Percentiles rank a stretch among this genome's conserved stretches.
Conservation (phyloP, 2,113 vertebrate species). For the Trichechus manatus region DNA sequence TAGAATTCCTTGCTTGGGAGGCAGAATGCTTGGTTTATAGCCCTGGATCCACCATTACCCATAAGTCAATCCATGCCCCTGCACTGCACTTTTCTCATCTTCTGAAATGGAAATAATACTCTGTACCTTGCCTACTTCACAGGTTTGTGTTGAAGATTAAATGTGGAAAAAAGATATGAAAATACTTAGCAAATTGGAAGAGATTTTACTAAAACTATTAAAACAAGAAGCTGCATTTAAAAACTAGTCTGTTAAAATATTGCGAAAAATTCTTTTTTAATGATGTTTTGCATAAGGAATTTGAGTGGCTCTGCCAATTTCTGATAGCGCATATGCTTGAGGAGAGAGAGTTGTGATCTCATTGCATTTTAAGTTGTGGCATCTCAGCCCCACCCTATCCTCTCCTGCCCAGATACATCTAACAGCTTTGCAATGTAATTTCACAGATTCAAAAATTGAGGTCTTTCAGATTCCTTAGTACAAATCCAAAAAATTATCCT, state of each 20-base stretch:
- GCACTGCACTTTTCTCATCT: background rate
- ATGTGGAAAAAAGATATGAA: background rate
- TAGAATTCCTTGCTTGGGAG: background rate
- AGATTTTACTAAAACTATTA: background rate
- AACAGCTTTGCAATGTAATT: constrained; percentile 68
- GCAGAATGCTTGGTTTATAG: background rate
- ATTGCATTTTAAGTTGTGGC: constrained; percentile 74
- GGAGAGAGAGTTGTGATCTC: constrained; percentile 69
- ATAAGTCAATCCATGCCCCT: background rate
- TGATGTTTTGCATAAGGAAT: constrained; percentile 67
- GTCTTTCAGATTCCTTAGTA: constrained; percentile 67
- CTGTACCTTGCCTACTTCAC: background rate
- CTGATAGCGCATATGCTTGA: constrained; percentile 75
- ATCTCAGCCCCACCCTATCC: constrained; percentile 42
- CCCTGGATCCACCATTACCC: too few relatives aligned
- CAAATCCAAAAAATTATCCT: constrained; percentile 66
- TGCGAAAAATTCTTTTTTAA: constrained; percentile 30
- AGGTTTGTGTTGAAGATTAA: background rate
- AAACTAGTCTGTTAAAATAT: constrained; percentile 51
- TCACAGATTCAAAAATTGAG: constrained; percentile 70
- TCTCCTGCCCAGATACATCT: constrained; percentile 38
- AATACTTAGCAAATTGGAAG: constrained; percentile 17
- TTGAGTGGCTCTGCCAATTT: constrained; percentile 83
- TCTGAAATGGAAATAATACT: background rate
- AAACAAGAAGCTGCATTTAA: constrained; percentile 17